Evolutionary conservation across 2,113 vertebrate species (phyloP).

Genomic region (Saimiri boliviensis): DNA sequence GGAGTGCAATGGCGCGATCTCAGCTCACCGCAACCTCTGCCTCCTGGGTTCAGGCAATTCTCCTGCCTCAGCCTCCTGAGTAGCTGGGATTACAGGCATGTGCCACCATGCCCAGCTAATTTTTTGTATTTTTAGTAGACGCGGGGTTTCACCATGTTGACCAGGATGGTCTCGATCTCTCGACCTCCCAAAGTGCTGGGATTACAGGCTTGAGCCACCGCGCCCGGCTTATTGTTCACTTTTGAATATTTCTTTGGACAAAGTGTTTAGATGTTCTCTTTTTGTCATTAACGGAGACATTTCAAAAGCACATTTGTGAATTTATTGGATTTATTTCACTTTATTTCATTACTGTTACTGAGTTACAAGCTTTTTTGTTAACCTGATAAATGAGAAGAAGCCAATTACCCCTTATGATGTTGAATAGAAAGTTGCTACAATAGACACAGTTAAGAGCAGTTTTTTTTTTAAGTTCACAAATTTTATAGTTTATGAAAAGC

Average conservation of each 20-base stretch:
- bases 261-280: background rate
- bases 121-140: too few species aligned
- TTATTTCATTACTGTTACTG: conserved; percentile 8
- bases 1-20: too few species aligned
- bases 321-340: conserved; percentile 4
- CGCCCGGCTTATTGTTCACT: background rate
- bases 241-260: background rate
- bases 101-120: too few species aligned
- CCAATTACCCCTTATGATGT: background rate
- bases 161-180: too few species aligned
- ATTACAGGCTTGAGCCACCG: too few species aligned
- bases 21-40: too few species aligned
- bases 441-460: background rate
- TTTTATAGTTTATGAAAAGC: background rate
- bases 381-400: background rate
- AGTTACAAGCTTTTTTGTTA: background rate
- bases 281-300: background rate
- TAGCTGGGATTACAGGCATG: too few species aligned
- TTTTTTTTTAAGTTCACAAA: background rate
- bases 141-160: too few species aligned
- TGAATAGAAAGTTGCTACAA: background rate
- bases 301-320: background rate
- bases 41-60: too few species aligned
- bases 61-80: too few species aligned
- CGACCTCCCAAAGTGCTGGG: too few species aligned